Evolutionary conservation across 2,888 invertebrate genomes (phyloP).

Genomic region (Apodemia mormo): DNA sequence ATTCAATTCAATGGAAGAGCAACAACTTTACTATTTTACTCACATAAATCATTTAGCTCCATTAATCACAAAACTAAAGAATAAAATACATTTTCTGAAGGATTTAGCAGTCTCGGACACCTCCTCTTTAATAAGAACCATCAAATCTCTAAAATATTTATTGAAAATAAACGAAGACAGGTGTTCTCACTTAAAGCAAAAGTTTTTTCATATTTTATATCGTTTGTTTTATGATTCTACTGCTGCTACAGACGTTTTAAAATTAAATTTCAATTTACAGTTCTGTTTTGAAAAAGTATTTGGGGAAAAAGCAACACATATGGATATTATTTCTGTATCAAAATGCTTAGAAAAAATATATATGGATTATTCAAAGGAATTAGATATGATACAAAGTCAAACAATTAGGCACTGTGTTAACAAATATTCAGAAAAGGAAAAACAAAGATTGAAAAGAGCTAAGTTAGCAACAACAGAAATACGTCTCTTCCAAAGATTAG

Average conservation of each 20-base stretch:
- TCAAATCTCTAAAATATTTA: slow-evolving; percentile 51
- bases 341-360: slow-evolving; percentile 81
- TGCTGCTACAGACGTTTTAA: slow-evolving; percentile 79
- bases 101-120: slow-evolving; percentile 43
- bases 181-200: slow-evolving; percentile 71
- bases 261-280: slow-evolving; percentile 82
- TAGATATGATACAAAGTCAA: slow-evolving; percentile 80
- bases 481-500: slow-evolving; percentile 69
- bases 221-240: slow-evolving; percentile 81
- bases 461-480: slow-evolving; percentile 82
- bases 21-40: slow-evolving; percentile 83
- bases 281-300: slow-evolving; percentile 84
- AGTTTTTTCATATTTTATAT: slow-evolving; percentile 79
- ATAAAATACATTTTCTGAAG: slow-evolving; percentile 54
- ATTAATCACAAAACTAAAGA: slow-evolving; percentile 71
- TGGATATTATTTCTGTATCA: slow-evolving; percentile 80
- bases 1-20: slow-evolving; percentile 83
- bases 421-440: slow-evolving; percentile 75
- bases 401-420: slow-evolving; percentile 76
- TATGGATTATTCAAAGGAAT: slow-evolving; percentile 66
- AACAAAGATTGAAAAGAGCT: slow-evolving; percentile 73
- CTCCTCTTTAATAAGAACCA: slow-evolving; percentile 46
- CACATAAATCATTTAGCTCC: slow-evolving; percentile 82
- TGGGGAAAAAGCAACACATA: slow-evolving; percentile 80
- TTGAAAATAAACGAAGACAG: slow-evolving; percentile 73